Evolutionary conservation across 1,140 invertebrate genomes (phyloP).

Genomic region (Homarus americanus): DNA sequence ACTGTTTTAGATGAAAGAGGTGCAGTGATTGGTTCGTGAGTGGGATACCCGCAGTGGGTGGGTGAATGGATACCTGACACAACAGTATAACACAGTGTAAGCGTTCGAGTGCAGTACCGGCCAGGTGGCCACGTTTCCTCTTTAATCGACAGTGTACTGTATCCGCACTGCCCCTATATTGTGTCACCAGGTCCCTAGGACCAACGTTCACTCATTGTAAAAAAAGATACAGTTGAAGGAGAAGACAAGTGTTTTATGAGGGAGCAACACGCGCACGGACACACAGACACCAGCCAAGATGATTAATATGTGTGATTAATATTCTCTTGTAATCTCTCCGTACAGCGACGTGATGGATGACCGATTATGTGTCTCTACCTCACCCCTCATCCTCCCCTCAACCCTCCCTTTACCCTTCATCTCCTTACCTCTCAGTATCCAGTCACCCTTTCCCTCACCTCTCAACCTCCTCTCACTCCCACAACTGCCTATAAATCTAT

Average conservation of each 20-base stretch:
- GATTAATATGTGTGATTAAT: not conserved
- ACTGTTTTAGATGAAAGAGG: too few species aligned
- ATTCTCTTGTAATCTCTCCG: not conserved
- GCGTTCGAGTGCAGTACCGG: too few species aligned
- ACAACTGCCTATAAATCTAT: too few species aligned
- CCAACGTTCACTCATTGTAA: not conserved
- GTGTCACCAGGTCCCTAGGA: not conserved
- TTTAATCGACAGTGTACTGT: too few species aligned
- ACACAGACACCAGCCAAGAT: not conserved
- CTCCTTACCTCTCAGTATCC: not conserved
- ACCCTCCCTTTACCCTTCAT: not conserved
- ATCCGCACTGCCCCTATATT: too few species aligned
- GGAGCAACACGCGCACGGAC: not conserved
- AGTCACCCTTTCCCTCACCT: not conserved
- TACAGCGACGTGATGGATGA: not conserved
- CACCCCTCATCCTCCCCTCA: too few species aligned
- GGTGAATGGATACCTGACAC: too few species aligned
- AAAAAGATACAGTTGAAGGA: not conserved
- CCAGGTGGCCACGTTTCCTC: too few species aligned
- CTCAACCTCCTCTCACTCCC: not conserved
- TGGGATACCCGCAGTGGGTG: too few species aligned
- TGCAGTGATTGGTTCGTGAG: too few species aligned
- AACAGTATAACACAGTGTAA: too few species aligned
- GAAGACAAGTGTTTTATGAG: not conserved
- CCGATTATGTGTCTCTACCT: not conserved